These are phyloP conservation scores for Characodon lateralis DNA, from an alignment of 2,797 vertebrate species.

Conservation along the genomic window DNA sequence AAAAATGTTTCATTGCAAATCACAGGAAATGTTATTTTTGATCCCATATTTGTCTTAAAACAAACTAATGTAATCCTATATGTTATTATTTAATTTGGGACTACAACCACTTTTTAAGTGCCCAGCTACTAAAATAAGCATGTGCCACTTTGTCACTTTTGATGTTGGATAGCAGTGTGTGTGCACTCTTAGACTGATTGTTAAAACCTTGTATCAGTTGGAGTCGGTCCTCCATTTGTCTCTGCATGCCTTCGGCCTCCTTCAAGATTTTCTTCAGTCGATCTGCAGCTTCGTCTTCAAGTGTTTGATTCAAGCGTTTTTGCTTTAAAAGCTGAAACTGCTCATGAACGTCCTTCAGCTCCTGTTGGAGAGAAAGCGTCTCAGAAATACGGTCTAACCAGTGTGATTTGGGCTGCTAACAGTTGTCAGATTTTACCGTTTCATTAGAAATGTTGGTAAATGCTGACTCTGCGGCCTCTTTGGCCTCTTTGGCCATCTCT, in stretches of 20 bases:
- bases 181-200: background rate
- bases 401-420: background rate
- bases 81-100: background rate
- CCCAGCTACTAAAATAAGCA: background rate
- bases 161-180: background rate
- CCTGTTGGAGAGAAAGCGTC: slow-evolving; percentile 69
- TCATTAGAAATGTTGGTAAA: slow-evolving; percentile 3
- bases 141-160: background rate
- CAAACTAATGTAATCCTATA: too few species aligned
- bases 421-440: background rate
- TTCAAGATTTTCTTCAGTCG: slow-evolving; percentile 78
- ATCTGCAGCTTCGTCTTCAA: slow-evolving; percentile 64
- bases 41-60: too few species aligned
- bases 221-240: slow-evolving; percentile 80
- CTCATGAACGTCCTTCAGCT: slow-evolving; percentile 70
- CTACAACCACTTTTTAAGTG: background rate
- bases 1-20: too few species aligned
- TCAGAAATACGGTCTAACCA: background rate
- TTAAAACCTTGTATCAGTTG: slow-evolving; percentile 78
- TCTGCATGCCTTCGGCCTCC: slow-evolving; percentile 77
- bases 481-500: slow-evolving; percentile 65
- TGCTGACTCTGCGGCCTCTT: slow-evolving; percentile 68
- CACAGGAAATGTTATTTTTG: too few species aligned
- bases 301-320: slow-evolving; percentile 53
- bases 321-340: slow-evolving; percentile 77